Conservation (phyloP, 2,797 vertebrate genomes). For the Morus bassanus region DNA sequence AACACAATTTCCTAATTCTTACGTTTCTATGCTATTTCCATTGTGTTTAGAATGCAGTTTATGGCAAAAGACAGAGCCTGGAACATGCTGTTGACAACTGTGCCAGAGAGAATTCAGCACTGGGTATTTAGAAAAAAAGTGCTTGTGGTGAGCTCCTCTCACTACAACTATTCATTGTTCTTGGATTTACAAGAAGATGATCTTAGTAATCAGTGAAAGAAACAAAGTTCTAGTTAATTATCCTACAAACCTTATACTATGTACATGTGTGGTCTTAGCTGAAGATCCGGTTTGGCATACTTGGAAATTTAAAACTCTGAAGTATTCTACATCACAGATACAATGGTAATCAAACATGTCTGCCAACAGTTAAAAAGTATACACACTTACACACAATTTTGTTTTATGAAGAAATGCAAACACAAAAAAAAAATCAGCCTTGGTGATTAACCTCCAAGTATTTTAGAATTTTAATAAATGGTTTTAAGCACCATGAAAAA, state of each 20-base stretch:
- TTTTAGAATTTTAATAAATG: background rate
- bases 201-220: background rate
- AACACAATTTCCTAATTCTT: conserved; percentile 47
- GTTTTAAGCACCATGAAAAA: background rate
- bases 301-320: background rate
- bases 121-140: background rate
- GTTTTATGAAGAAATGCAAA: background rate
- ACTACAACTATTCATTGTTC: background rate
- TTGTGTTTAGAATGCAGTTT: conserved; percentile 66
- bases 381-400: background rate
- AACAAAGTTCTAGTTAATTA: background rate
- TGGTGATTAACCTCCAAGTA: background rate
- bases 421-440: background rate
- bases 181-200: background rate
- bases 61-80: conserved; percentile 43
- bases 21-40: conserved; percentile 74
- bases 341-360: background rate
- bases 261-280: background rate
- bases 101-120: conserved; percentile 7
- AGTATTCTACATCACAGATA: background rate
- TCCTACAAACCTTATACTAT: background rate
- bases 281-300: background rate
- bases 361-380: background rate
- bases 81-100: conserved; percentile 17
- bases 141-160: background rate